Conservation (phyloP, 2,113 vertebrate genomes). For the Rattus rattus region DNA sequence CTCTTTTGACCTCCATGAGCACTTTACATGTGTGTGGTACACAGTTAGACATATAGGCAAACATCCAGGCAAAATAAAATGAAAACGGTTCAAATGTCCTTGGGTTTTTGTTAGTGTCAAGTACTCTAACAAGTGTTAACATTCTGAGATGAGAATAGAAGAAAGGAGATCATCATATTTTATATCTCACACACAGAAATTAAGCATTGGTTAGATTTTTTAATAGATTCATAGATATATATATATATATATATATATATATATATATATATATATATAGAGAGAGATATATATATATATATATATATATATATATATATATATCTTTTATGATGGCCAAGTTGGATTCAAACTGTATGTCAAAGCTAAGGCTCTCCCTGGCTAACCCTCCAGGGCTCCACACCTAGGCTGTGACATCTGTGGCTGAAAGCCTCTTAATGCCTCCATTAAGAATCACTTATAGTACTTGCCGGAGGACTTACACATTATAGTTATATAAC, state of each 20-base stretch:
- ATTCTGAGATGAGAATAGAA: neutral
- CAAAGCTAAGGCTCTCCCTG: neutral
- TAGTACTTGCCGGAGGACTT: neutral
- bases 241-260: neutral
- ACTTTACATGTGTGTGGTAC: neutral
- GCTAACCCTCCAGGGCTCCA: neutral
- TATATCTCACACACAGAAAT: too few species aligned
- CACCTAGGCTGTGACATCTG: neutral
- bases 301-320: too few species aligned
- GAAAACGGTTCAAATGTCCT: neutral
- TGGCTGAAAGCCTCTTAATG: neutral
- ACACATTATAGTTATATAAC: neutral
- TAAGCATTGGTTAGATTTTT: neutral
- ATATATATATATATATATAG: too few species aligned
- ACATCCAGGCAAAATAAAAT: neutral
- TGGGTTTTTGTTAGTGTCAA: neutral
- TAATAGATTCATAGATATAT: too few species aligned
- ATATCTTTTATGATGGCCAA: neutral
- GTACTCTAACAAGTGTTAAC: neutral
- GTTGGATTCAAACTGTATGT: neutral
- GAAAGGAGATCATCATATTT: neutral
- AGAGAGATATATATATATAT: too few species aligned
- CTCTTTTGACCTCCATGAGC: neutral
- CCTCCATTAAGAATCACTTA: neutral
- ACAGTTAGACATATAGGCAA: neutral